These are phyloP conservation scores for Gonocerus acuteangulatus DNA, from an alignment of 2,888 invertebrate species.

Conservation along the genomic window DNA sequence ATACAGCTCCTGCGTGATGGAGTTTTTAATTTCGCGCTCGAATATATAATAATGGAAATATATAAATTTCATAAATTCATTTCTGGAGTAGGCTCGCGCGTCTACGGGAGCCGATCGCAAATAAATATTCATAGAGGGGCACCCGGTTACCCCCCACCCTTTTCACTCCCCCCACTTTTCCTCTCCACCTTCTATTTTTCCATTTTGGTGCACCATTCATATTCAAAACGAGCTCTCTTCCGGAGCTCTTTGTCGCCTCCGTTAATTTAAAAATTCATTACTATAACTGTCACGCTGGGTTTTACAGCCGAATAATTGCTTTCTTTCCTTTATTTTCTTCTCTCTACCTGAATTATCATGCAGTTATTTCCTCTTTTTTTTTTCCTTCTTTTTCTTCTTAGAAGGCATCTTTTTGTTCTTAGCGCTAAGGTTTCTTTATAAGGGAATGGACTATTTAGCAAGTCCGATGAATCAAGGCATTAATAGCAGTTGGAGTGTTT, in stretches of 20 bases:
- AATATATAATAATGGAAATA: too few relatives aligned
- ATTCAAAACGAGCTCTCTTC: conserved; percentile 19
- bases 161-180: not conserved
- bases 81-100: too few relatives aligned
- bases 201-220: conserved; percentile 20
- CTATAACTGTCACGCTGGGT: conserved; percentile 24
- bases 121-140: conserved; percentile 20
- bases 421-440: not conserved
- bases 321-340: conserved; percentile 9
- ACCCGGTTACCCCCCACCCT: not conserved
- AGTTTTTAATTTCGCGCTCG: too few relatives aligned
- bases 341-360: conserved; percentile 18
- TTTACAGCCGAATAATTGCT: conserved; percentile 24
- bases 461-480: conserved; percentile 8
- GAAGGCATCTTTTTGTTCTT: not conserved
- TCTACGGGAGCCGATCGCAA: conserved; percentile 16
- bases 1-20: too few relatives aligned
- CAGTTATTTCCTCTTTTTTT: not conserved
- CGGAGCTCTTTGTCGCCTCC: conserved; percentile 21
- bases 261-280: conserved; percentile 26
- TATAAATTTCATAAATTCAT: too few relatives aligned
- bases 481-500: not conserved
- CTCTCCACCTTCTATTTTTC: conserved; percentile 10
- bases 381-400: not conserved
- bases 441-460: conserved; percentile 13